Conservation (phyloP, 2,888 invertebrate genomes). For the Salpingus planirostris region DNA sequence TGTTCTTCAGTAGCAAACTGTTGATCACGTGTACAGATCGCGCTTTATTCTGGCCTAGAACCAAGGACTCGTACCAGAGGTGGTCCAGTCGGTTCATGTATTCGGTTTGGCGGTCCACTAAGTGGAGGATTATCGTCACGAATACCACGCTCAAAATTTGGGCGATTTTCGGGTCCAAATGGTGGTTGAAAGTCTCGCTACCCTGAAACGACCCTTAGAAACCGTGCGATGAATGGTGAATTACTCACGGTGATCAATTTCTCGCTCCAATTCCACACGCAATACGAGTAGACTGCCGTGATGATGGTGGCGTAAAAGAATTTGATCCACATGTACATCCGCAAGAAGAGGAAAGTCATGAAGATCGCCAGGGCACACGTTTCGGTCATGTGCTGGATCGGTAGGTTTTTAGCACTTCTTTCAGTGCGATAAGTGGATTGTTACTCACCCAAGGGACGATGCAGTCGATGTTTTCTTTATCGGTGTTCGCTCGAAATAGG, state of each 20-base stretch:
- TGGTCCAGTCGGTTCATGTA: slow-evolving; percentile 80
- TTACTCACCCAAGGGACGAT: slow-evolving; percentile 21
- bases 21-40: slow-evolving; percentile 80
- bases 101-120: slow-evolving; percentile 83
- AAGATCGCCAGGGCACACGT: slow-evolving; percentile 55
- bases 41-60: slow-evolving; percentile 76
- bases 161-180: slow-evolving; percentile 57
- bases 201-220: slow-evolving; percentile 37
- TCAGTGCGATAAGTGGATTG: background rate
- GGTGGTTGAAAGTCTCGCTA: slow-evolving; percentile 62
- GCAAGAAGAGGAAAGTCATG: slow-evolving; percentile 72
- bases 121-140: slow-evolving; percentile 66
- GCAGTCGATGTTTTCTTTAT: slow-evolving; percentile 6
- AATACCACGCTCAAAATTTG: slow-evolving; percentile 68
- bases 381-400: slow-evolving; percentile 65
- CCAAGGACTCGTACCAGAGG: slow-evolving; percentile 65
- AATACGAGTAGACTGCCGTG: slow-evolving; percentile 56
- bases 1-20: slow-evolving; percentile 82
- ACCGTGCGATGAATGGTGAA: slow-evolving; percentile 46
- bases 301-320: slow-evolving; percentile 59
- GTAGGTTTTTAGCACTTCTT: too few relatives aligned
- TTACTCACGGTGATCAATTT: slow-evolving; percentile 39
- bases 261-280: slow-evolving; percentile 56
- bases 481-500: too few relatives aligned
- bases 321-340: slow-evolving; percentile 78